Conservation (phyloP, 2,888 invertebrate genomes). For the Meganola albula region DNA sequence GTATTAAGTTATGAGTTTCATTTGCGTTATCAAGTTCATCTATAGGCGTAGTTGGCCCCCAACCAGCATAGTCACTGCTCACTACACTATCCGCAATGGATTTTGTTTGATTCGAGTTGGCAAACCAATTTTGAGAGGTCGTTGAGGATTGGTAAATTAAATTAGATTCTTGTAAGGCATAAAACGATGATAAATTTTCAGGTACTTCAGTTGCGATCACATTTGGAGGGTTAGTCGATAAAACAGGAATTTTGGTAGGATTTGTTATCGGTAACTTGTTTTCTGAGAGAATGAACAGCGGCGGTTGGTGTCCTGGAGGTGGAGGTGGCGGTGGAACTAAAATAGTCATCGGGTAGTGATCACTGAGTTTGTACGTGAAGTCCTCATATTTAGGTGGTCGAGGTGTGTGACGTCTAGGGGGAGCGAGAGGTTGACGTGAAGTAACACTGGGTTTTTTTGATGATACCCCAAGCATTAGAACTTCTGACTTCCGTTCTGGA, state of each 20-base stretch:
- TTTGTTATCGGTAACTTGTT: constrained; percentile 37
- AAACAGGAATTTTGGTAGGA: constrained; percentile 25
- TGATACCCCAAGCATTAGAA: constrained; percentile 82
- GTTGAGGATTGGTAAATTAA: constrained; percentile 81
- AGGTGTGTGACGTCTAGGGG: constrained; percentile 35
- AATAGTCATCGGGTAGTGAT: constrained; percentile 81
- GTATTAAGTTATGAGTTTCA: constrained; percentile 61
- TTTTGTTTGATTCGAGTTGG: constrained; percentile 47
- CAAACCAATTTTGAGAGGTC: constrained; percentile 65
- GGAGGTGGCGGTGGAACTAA: constrained; percentile 83
- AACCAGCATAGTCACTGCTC: constrained; percentile 69
- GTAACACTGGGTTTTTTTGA: constrained; percentile 81
- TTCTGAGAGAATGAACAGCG: constrained; percentile 49
- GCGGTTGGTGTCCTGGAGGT: constrained; percentile 57
- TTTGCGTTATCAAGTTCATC: constrained; percentile 46
- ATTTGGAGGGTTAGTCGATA: constrained; percentile 35
- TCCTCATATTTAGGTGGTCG: constrained; percentile 67
- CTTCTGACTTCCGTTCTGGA: constrained; percentile 81
- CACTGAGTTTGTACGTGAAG: constrained; percentile 67
- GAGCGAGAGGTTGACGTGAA: constrained; percentile 58
- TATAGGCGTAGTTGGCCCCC: constrained; percentile 68
- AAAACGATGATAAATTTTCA: constrained; percentile 55
- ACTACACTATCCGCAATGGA: constrained; percentile 43
- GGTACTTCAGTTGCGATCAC: constrained; percentile 33
- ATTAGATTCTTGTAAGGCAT: constrained; percentile 79